A percentile compares a stretch with the other conserved stretches of the same genome.
Conservation (phyloP, 2,113 vertebrate species). For the Phycodurus eques region DNA sequence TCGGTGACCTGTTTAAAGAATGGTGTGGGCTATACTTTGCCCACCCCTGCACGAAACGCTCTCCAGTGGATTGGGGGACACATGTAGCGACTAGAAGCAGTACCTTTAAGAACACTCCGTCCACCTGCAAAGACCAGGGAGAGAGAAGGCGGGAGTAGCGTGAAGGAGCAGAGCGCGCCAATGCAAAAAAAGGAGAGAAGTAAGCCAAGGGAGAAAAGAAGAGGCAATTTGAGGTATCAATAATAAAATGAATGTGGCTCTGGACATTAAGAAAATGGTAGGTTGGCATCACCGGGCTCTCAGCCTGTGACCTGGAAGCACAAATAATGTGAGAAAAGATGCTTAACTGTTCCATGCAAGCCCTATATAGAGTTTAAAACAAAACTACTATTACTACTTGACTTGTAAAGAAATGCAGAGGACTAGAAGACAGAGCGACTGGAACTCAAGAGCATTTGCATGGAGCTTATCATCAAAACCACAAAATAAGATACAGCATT, state of each 20-base stretch:
- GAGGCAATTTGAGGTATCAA: conserved; percentile 41
- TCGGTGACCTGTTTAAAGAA: background rate
- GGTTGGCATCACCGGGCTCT: background rate
- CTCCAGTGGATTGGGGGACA: conserved; percentile 26
- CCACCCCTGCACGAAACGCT: conserved; percentile 34
- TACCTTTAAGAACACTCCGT: conserved; percentile 67
- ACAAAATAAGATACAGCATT: no score
- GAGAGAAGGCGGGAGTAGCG: conserved; percentile 46
- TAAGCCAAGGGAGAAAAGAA: conserved; percentile 21
- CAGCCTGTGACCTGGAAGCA: conserved; percentile 8
- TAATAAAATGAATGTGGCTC: conserved; percentile 26
- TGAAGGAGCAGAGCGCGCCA: conserved; percentile 6
- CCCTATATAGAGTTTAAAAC: background rate
- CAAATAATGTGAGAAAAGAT: background rate
- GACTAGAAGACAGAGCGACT: background rate
- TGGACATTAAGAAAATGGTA: conserved; percentile 17
- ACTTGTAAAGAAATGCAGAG: background rate
- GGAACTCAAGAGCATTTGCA: no score
- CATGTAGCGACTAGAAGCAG: conserved; percentile 57
- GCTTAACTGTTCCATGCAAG: background rate
- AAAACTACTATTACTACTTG: background rate
- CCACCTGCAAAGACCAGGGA: conserved; percentile 65
- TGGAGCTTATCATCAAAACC: no score
- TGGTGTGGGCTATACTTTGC: background rate
- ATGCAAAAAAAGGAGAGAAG: conserved; percentile 16